Conservation (phyloP, 2,888 invertebrate species). For the Philereme vetulata region DNA sequence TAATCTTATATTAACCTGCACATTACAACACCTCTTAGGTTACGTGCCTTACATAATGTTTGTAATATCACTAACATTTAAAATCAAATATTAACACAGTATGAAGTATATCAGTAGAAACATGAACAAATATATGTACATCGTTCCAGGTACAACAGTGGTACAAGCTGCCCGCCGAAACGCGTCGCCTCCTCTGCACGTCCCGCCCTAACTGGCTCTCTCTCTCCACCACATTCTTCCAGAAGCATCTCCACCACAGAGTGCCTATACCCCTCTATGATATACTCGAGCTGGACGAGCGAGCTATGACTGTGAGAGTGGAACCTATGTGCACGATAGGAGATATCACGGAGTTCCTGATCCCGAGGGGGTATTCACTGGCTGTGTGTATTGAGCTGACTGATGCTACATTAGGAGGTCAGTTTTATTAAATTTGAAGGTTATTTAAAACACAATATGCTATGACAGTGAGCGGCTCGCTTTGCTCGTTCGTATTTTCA, state of each 20-base stretch:
- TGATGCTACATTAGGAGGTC: conserved; percentile 87
- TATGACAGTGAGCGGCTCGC: too few relatives aligned
- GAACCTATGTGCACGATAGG: conserved; percentile 88
- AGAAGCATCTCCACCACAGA: conserved; percentile 85
- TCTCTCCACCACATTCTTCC: conserved; percentile 86
- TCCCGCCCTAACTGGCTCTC: conserved; percentile 88
- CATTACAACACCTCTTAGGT: too few relatives aligned
- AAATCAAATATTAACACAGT: too few relatives aligned
- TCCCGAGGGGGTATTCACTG: conserved; percentile 86
- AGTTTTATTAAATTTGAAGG: conserved; percentile 8
- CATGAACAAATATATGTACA: too few relatives aligned
- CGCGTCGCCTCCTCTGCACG: conserved; percentile 85
- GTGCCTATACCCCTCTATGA: conserved; percentile 86
- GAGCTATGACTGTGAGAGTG: conserved; percentile 83
- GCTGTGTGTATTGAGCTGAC: conserved; percentile 87
- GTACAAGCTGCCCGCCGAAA: conserved; percentile 71
- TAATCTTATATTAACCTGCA: too few relatives aligned
- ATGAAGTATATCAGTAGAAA: too few relatives aligned
- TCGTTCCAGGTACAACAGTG: conserved; percentile 75
- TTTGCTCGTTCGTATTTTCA: too few relatives aligned
- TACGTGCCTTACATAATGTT: too few relatives aligned
- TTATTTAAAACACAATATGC: too few relatives aligned
- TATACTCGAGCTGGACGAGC: conserved; percentile 84
- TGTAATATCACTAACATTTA: too few relatives aligned
- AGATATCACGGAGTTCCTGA: conserved; percentile 85